phyloP scores from a whole-genome alignment of 64 coral and sea anemone species.

The Stylophora pistillata region DNA sequence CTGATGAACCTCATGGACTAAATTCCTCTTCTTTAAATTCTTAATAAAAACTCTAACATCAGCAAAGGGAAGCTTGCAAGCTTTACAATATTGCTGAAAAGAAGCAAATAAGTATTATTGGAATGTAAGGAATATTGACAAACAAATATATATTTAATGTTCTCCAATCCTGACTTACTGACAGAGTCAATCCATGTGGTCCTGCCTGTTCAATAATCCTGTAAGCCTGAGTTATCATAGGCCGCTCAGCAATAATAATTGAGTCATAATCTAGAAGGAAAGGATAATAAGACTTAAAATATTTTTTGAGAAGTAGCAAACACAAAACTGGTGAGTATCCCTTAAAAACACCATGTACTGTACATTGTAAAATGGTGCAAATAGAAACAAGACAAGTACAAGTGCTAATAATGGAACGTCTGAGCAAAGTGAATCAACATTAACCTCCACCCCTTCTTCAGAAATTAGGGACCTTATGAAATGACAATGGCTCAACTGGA shows the following conservation, averaged over 20 bases:
- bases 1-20: constrained; percentile 34
- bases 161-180: not conserved
- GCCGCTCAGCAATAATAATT: constrained; percentile 26
- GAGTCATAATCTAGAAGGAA: not conserved
- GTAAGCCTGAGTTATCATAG: not conserved
- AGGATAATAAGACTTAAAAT: not conserved
- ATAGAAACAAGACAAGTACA: too few species aligned
- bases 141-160: too few species aligned
- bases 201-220: not conserved
- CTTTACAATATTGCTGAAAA: not conserved
- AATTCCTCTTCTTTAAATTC: constrained; percentile 14
- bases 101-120: not conserved
- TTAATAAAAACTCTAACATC: not conserved
- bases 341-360: too few species aligned
- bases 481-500: too few species aligned
- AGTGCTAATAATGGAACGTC: too few species aligned
- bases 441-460: too few species aligned
- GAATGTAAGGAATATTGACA: not conserved
- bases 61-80: constrained; percentile 9
- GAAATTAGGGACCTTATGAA: too few species aligned
- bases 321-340: too few species aligned
- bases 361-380: too few species aligned
- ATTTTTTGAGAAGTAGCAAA: not conserved
- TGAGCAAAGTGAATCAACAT: too few species aligned
- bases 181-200: not conserved